Conservation (phyloP, 1,140 invertebrate genomes). For the Drosophila arizonae region DNA sequence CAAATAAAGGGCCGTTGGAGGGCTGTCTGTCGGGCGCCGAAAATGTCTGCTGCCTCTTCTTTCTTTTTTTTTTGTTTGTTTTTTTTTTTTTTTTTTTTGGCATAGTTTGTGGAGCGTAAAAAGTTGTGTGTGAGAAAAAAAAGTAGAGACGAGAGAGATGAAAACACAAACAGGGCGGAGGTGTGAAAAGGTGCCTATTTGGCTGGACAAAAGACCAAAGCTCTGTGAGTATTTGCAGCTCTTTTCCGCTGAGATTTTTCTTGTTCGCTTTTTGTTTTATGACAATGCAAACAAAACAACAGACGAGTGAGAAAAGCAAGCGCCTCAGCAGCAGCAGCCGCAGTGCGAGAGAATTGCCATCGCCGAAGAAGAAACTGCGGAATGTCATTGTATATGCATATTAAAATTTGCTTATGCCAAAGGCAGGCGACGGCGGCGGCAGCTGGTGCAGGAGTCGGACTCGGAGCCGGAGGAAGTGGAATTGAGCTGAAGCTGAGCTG, state of each 20-base stretch:
- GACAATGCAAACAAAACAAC: slow-evolving; percentile 46
- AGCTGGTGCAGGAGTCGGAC: neutral
- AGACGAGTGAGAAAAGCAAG: slow-evolving; percentile 64
- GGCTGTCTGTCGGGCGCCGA: slow-evolving; percentile 12
- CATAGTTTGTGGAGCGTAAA: slow-evolving; percentile 48
- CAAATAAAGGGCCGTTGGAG: slow-evolving; percentile 58
- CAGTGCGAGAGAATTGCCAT: slow-evolving; percentile 33
- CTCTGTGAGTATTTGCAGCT: slow-evolving; percentile 35
- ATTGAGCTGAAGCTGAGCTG: slow-evolving; percentile 4
- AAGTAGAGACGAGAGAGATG: neutral
- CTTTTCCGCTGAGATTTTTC: slow-evolving; percentile 58
- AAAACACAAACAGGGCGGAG: slow-evolving; percentile 22
- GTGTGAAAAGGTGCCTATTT: slow-evolving; percentile 59
- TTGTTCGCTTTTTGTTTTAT: slow-evolving; percentile 41
- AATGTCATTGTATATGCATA: slow-evolving; percentile 60
- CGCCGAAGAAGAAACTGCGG: slow-evolving; percentile 1
- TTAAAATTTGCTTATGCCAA: slow-evolving; percentile 73
- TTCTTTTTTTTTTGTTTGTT: neutral
- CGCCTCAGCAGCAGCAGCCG: slow-evolving; percentile 32
- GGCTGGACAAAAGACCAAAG: slow-evolving; percentile 43
- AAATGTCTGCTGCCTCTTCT: slow-evolving; percentile 11
- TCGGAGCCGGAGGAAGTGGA: neutral
- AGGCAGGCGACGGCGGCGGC: slow-evolving; percentile 5
- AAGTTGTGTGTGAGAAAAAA: slow-evolving; percentile 27
- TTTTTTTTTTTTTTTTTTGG: neutral